Conservation (phyloP, 2,113 vertebrate genomes). For the Lepisosteus oculatus region DNA sequence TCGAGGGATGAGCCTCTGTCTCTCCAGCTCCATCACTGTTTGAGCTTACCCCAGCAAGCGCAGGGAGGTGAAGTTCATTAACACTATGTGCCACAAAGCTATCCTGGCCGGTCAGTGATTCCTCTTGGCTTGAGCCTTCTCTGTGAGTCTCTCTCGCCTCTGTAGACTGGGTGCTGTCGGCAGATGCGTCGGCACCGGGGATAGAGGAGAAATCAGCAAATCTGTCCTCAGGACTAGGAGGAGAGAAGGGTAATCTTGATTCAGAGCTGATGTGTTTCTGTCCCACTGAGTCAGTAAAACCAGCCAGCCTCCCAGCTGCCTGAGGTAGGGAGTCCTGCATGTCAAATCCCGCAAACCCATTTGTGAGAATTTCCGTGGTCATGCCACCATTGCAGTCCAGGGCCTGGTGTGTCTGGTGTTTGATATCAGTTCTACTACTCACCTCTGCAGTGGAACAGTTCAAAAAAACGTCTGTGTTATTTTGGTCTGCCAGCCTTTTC, state of each 20-base stretch:
- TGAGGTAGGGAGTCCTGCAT: constrained; percentile 43
- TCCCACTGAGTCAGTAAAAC: constrained; percentile 52
- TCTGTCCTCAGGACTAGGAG: constrained; percentile 61
- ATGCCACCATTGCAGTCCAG: constrained; percentile 73
- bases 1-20: constrained; percentile 27
- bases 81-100: constrained; percentile 61
- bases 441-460: constrained; percentile 37
- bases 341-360: constrained; percentile 75
- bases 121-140: constrained; percentile 40
- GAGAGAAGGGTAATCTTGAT: constrained; percentile 46
- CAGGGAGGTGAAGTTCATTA: constrained; percentile 34
- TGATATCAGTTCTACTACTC: constrained; percentile 47
- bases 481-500: constrained; percentile 52
- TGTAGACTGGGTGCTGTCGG: constrained; percentile 42
- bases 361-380: constrained; percentile 77
- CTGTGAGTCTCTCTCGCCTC: constrained; percentile 34
- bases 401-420: constrained; percentile 45
- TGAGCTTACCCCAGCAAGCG: constrained; percentile 35
- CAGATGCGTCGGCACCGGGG: constrained; percentile 52
- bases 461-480: constrained; percentile 44
- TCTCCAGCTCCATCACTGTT: constrained; percentile 45
- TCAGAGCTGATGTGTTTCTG: constrained; percentile 49
- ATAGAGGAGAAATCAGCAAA: constrained; percentile 89
- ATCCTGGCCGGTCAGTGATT: constrained; percentile 45
- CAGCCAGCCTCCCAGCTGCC: constrained; percentile 65